A percentile compares a stretch with the other conserved stretches of the same genome.
Conservation (phyloP, 2,113 vertebrate genomes). For the Geococcyx californianus region DNA sequence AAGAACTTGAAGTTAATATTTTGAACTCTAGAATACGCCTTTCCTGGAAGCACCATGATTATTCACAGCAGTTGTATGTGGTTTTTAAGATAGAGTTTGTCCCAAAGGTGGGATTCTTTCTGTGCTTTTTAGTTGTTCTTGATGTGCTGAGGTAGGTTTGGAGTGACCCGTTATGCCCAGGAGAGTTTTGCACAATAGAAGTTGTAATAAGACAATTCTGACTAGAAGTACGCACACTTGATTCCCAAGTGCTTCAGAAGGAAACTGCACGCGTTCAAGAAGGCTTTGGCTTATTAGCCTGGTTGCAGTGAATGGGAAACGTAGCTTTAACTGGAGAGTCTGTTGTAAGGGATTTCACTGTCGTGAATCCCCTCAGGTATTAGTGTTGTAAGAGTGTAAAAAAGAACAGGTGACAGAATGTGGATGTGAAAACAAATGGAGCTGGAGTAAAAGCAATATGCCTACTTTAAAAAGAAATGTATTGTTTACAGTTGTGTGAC, state of each 20-base stretch:
- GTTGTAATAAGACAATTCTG: background rate
- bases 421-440: background rate
- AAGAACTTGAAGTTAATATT: background rate
- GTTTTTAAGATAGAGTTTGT: background rate
- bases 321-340: background rate
- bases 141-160: background rate
- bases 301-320: background rate
- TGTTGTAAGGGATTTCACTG: background rate
- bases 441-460: background rate
- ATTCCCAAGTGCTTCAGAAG: background rate
- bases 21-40: background rate
- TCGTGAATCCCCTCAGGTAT: background rate
- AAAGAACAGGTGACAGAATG: background rate
- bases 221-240: accelerated
- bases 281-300: background rate
- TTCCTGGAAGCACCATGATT: background rate
- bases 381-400: background rate
- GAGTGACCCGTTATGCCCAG: background rate
- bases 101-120: background rate
- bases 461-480: background rate
- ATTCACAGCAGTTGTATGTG: background rate
- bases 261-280: background rate
- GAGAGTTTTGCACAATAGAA: background rate
- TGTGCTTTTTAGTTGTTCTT: background rate
- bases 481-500: background rate